Base-by-base conservation (phyloP, 2,797 vertebrate species). In the Manis pentadactyla region DNA sequence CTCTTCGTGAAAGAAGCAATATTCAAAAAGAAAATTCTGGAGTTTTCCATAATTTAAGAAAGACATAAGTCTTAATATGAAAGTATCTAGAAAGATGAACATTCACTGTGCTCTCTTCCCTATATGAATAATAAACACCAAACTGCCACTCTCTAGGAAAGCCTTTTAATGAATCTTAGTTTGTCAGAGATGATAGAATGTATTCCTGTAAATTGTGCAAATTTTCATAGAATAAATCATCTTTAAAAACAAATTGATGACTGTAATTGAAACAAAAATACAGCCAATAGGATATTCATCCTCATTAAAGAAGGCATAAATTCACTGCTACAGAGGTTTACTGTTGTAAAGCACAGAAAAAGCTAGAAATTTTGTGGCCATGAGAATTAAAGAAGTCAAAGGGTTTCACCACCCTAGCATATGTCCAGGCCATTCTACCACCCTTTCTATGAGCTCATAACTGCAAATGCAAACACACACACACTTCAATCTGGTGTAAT, bases 31-130 rank as follows among this genome's bases (percentile, higher is more conserved):
- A 85, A 93, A 90, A 59, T 13, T 25, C 1, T 23, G 15, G 23
- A 71, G 29, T 84, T 92, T 87, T 93, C 37, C n/a, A 23, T 51
- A 85, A 77, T n/a, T 79, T 85, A 85, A 57, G 18, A 78, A 94
- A 90, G 10, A 69, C 27, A 19, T 59, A 25, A 68, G 19, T 78
- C n/a, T 15, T 84, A 74, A 92, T 18, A 93, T 75, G 19, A 55
- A 96, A 94, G 46, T 39, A 0, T 75, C 68, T 57, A 77, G 8
- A 86, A 96, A 87, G 25, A 75, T 49, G 37, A 84, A 85, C 17
- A 86, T 19, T 7, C 15, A 81, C 8, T 64, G 15, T 34, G 3
- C 3, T 82, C 14, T 73, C 19, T 31, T 64, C 14, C 51, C 3
- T 7, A 2, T 73, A 66, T 68, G 34, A 29, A 73, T 31, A 85